These are phyloP conservation scores for Drosophila robusta DNA, from an alignment of 2,888 invertebrate species.

Conservation along the genomic window DNA sequence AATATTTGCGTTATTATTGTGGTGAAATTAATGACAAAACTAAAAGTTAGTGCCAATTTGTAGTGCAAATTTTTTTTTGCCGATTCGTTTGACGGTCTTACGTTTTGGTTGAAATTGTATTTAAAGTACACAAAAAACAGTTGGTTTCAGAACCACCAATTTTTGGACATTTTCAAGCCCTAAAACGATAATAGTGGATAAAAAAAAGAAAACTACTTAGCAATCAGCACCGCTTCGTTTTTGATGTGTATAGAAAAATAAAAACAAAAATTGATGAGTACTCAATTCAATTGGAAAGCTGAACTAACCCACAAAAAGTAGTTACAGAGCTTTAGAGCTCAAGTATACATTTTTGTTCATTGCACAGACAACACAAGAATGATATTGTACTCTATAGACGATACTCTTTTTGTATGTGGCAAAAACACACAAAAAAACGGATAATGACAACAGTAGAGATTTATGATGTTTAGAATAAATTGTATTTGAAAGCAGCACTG, in stretches of 20 bases:
- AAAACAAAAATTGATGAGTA: slow-evolving; percentile 31
- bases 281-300: slow-evolving; percentile 37
- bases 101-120: slow-evolving; percentile 35
- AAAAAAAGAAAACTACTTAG: slow-evolving; percentile 29
- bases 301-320: slow-evolving; percentile 44
- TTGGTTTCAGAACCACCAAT: slow-evolving; percentile 81
- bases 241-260: slow-evolving; percentile 46
- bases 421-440: slow-evolving; percentile 9
- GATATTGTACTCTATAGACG: slow-evolving; percentile 18
- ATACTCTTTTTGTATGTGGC: slow-evolving; percentile 30
- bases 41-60: slow-evolving; percentile 78
- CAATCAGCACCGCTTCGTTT: slow-evolving; percentile 61
- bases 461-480: slow-evolving; percentile 34
- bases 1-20: slow-evolving; percentile 70
- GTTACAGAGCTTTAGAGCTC: slow-evolving; percentile 33
- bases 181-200: slow-evolving; percentile 30
- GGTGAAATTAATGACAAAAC: slow-evolving; percentile 50
- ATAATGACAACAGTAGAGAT: slow-evolving; percentile 32
- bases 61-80: slow-evolving; percentile 80
- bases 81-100: slow-evolving; percentile 29
- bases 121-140: slow-evolving; percentile 46
- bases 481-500: slow-evolving; percentile 63
- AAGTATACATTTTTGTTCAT: slow-evolving; percentile 31
- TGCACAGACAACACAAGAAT: slow-evolving; percentile 37
- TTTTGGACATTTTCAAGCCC: slow-evolving; percentile 73